These are phyloP conservation scores for Microctenopoma steveboyesi DNA, from an alignment of 2,797 vertebrate species.

Conservation along the genomic window DNA sequence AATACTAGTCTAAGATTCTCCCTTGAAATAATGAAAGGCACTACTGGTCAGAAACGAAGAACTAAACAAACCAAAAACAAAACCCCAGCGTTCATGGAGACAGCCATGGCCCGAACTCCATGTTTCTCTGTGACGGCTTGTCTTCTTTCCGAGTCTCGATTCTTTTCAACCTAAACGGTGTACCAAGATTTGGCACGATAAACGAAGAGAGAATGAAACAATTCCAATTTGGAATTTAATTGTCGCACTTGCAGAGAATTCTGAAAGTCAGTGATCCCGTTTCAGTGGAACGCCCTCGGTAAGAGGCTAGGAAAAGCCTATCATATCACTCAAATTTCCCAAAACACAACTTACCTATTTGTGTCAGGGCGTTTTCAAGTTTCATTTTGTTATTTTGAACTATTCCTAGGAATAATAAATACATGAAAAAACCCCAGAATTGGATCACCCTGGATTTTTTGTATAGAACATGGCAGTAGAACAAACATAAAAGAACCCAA, in stretches of 20 bases:
- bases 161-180: slow-evolving; percentile 89
- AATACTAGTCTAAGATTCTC: slow-evolving; percentile 88
- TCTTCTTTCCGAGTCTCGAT: slow-evolving; percentile 78
- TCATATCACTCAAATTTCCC: slow-evolving; percentile 79
- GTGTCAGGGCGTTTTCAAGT: slow-evolving; percentile 95
- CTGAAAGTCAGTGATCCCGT: slow-evolving; percentile 92
- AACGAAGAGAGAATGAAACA: slow-evolving; percentile 95
- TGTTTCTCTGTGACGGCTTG: slow-evolving; percentile 73
- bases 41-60: slow-evolving; percentile 94
- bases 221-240: slow-evolving; percentile 99
- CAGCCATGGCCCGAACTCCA: slow-evolving; percentile 76
- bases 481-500: slow-evolving; percentile 87
- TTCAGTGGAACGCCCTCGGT: slow-evolving; percentile 88
- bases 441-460: slow-evolving; percentile 96
- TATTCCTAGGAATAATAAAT: slow-evolving; percentile 99
- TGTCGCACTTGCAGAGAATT: slow-evolving; percentile 95
- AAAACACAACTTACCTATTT: slow-evolving; percentile 90
- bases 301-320: slow-evolving; percentile 88
- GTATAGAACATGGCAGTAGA: slow-evolving; percentile 94
- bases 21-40: slow-evolving; percentile 97
- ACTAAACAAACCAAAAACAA: slow-evolving; percentile 78
- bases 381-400: slow-evolving; percentile 95
- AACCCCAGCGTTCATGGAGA: slow-evolving; percentile 74
- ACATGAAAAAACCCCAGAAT: slow-evolving; percentile 98
- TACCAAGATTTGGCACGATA: slow-evolving; percentile 98